phyloP scores from a whole-genome alignment of 2,113 vertebrate species.

The Chaenogobius annularis region DNA sequence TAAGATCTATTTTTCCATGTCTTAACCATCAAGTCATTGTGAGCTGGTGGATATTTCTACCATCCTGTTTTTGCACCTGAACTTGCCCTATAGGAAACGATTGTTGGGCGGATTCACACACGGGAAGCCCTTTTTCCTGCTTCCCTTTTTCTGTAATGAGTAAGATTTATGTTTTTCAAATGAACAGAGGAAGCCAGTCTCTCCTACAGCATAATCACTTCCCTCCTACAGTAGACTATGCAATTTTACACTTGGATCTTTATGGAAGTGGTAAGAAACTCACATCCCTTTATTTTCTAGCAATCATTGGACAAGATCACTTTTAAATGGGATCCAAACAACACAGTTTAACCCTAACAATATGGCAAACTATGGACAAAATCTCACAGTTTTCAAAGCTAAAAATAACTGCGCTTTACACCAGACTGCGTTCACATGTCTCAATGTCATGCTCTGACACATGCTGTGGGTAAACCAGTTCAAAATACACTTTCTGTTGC shows the following conservation, averaged over 20 bases:
- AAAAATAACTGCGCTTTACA: conserved; percentile 16
- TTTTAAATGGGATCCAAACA: conserved; percentile 12
- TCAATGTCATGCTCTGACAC: conserved; percentile 1
- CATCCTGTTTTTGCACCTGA: conserved; percentile 73
- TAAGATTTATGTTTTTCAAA: conserved; percentile 44
- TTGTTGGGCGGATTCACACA: conserved; percentile 51
- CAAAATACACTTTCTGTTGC: conserved; percentile 6
- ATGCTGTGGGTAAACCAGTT: background rate
- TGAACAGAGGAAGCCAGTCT: conserved; percentile 61
- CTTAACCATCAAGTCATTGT: conserved; percentile 36
- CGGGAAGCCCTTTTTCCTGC: conserved; percentile 55
- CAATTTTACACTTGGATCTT: conserved; percentile 9
- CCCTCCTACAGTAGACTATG: conserved; percentile 39
- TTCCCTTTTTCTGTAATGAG: conserved; percentile 32
- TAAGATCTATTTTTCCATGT: background rate
- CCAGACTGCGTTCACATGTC: conserved; percentile 43
- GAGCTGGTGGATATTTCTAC: conserved; percentile 39
- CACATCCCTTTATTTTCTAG: conserved; percentile 24
- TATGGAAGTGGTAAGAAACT: conserved; percentile 42
- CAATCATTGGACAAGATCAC: conserved; percentile 34
- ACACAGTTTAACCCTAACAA: background rate
- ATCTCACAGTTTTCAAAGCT: conserved; percentile 36
- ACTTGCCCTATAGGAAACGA: conserved; percentile 60
- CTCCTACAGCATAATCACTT: conserved; percentile 62
- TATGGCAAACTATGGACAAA: conserved; percentile 41